A percentile compares a stretch with the other conserved stretches of the same genome.
These are phyloP conservation scores for Pachliopta kotzebuea DNA, from an alignment of 2,888 invertebrate genomes.

Conservation along the genomic window DNA sequence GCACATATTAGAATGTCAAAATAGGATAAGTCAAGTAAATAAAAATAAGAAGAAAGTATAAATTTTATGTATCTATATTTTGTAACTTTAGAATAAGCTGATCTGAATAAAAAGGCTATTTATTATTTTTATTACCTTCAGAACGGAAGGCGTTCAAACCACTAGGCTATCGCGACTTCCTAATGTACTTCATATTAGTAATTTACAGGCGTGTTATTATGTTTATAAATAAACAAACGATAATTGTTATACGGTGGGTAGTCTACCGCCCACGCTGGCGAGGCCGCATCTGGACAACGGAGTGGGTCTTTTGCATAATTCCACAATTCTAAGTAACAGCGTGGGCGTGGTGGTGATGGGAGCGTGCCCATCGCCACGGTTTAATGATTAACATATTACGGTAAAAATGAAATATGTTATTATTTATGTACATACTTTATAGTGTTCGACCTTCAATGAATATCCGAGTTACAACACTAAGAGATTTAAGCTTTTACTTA, in stretches of 20 bases:
- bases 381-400: constrained; percentile 1
- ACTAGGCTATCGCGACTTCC: no score
- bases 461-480: neutral
- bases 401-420: neutral
- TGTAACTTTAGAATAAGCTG: no score
- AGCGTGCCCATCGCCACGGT: neutral
- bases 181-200: no score
- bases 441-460: neutral
- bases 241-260: neutral
- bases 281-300: neutral
- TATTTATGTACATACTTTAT: neutral
- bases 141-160: no score
- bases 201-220: no score
- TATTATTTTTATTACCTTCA: no score
- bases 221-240: neutral
- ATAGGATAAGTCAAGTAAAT: no score
- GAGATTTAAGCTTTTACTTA: no score
- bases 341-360: neutral
- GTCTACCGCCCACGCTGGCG: neutral
- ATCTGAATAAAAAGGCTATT: no score
- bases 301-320: constrained; percentile 19
- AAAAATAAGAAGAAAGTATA: no score
- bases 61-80: no score
- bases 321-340: constrained; percentile 5
- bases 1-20: no score